A percentile compares a stretch with the other conserved stretches of the same genome.
These are phyloP conservation scores for Aphidius ervi DNA, from an alignment of 1,140 invertebrate genomes.

Conservation along the genomic window DNA sequence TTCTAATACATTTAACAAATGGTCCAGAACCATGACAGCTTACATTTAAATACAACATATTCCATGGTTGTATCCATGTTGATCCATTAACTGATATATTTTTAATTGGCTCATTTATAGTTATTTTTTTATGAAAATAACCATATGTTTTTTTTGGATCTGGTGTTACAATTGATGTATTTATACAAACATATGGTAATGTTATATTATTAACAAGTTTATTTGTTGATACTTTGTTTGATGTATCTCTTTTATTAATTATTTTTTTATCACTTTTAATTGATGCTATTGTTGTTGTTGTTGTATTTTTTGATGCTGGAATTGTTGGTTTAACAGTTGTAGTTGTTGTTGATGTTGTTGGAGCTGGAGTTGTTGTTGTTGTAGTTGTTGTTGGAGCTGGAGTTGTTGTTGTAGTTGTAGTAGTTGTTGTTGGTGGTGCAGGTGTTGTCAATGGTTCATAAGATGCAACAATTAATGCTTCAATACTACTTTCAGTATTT, in stretches of 20 bases:
- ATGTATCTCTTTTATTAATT: slow-evolving; percentile 18
- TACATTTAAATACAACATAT: slow-evolving; percentile 66
- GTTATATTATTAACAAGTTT: slow-evolving; percentile 27
- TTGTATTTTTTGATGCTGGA: slow-evolving; percentile 25
- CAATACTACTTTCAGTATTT: slow-evolving; percentile 60
- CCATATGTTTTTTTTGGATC: slow-evolving; percentile 68
- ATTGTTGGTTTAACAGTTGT: slow-evolving; percentile 28
- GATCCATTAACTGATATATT: slow-evolving; percentile 65
- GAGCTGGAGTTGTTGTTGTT: too few relatives aligned
- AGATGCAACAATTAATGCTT: slow-evolving; percentile 66
- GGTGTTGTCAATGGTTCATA: slow-evolving; percentile 61
- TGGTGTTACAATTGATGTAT: slow-evolving; percentile 57
- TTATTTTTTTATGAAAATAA: slow-evolving; percentile 62
- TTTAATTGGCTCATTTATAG: slow-evolving; percentile 64
- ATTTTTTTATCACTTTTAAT: slow-evolving; percentile 17
- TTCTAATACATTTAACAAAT: slow-evolving; percentile 63
- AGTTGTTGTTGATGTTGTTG: slow-evolving; percentile 25
- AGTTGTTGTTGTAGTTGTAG: slow-evolving; percentile 25
- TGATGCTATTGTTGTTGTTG: slow-evolving; percentile 20
- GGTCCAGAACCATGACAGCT: slow-evolving; percentile 68
- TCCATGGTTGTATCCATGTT: slow-evolving; percentile 76
- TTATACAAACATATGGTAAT: slow-evolving; percentile 59
- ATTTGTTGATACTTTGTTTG: slow-evolving; percentile 16
- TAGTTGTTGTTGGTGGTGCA: slow-evolving; percentile 49
- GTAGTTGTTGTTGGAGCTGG: slow-evolving; percentile 33